A percentile compares a stretch with the other conserved stretches of the same genome.
Conservation (phyloP, 2,888 invertebrate species). For the Lithophane leautieri region DNA sequence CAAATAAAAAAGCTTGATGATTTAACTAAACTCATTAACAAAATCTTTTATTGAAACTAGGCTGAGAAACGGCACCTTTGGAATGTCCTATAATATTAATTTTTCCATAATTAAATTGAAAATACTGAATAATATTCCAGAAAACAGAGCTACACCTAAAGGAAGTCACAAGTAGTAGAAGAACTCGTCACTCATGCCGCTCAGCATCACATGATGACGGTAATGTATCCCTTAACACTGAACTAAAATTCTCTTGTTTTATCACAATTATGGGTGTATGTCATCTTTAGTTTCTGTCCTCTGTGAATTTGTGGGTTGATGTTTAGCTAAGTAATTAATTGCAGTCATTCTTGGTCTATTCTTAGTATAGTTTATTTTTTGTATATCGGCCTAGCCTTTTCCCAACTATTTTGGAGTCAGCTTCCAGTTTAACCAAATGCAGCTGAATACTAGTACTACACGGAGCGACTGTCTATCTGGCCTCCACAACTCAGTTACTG, state of each 20-base stretch:
- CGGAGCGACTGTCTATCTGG: no score
- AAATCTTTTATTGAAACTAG: no score
- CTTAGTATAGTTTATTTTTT: no score
- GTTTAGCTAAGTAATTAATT: neutral
- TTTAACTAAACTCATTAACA: no score
- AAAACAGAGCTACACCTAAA: conserved; percentile 79
- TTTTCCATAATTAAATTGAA: neutral
- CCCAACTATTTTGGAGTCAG: no score
- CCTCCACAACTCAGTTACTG: no score
- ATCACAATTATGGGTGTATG: conserved; percentile 31
- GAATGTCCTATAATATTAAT: no score
- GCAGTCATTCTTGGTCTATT: neutral
- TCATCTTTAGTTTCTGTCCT: neutral
- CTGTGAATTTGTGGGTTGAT: conserved; percentile 15
- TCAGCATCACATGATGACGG: conserved; percentile 85
- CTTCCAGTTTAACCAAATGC: no score
- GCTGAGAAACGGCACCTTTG: no score
- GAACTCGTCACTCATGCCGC: conserved; percentile 73
- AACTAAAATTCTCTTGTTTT: neutral
- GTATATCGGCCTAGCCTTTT: no score
- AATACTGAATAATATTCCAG: conserved; percentile 68
- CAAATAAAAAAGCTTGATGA: no score
- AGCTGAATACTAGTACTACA: no score
- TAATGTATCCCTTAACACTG: conserved; percentile 63
- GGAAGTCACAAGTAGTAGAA: conserved; percentile 70